These are phyloP conservation scores for Papilio polytes DNA, from an alignment of 1,140 invertebrate species.

Conservation along the genomic window DNA sequence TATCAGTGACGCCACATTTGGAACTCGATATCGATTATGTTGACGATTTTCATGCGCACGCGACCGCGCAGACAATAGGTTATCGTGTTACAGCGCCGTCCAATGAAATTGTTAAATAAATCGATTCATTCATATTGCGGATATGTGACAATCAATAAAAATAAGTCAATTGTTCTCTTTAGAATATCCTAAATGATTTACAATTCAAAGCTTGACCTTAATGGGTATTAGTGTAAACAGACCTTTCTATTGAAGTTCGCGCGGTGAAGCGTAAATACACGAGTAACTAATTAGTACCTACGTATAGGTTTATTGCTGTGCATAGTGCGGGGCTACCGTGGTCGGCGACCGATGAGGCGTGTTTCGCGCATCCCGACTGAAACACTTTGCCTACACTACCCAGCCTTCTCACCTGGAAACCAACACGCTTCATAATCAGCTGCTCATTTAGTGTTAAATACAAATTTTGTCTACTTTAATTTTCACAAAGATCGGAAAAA, in stretches of 20 bases:
- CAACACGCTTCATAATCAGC: not conserved
- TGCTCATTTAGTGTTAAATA: not conserved
- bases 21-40: slow-evolving; percentile 30
- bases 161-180: slow-evolving; percentile 11
- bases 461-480: not conserved
- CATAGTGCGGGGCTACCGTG: slow-evolving; percentile 43
- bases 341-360: slow-evolving; percentile 45
- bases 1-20: slow-evolving; percentile 38
- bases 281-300: not conserved
- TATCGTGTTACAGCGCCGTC: slow-evolving; percentile 14
- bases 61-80: slow-evolving; percentile 24
- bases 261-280: not conserved
- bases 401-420: not conserved
- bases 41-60: slow-evolving; percentile 34
- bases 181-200: not conserved
- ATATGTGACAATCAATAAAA: slow-evolving; percentile 19
- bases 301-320: not conserved
- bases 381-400: not conserved
- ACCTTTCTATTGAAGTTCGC: not conserved
- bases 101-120: slow-evolving; percentile 24
- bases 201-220: not conserved
- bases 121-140: slow-evolving; percentile 22
- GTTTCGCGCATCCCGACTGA: slow-evolving; percentile 44
- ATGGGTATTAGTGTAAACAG: slow-evolving; percentile 4
- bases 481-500: not conserved